Evolutionary conservation across 2,888 invertebrate species (phyloP), one percentile per base, ranked within the genome.

Genomic region (Dioctria rufipes): DNA sequence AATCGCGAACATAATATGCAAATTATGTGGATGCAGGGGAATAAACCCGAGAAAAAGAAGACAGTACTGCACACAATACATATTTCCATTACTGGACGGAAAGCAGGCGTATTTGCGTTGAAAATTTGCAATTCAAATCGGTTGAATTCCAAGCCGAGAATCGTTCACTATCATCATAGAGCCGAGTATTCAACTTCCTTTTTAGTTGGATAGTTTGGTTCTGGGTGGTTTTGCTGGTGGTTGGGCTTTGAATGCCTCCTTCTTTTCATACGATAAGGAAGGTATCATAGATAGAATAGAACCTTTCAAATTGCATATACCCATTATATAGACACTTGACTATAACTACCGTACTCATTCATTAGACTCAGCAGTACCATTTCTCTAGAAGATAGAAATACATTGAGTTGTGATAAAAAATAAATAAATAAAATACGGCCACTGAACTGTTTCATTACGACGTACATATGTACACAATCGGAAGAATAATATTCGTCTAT

Each of bases 91-190:
- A 66, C 43, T 43, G 46, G 37, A 66, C 66, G 66, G 66, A 13
- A 66, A 66, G 13, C 66, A 9, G 61, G 66, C 66, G 66, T 43
- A 66, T 66, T 43, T 66, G 66, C 46, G 66, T n/a, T 43, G 6
- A 25, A 66, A 66, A 66, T 66, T 66, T 66, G 66, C 66, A 66
- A 66, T 66, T 66, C 66, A 66, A 66, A 66, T 66, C 46, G 43
- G 46, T 9, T 66, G 25, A 61, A 61, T 39, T 39, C 40, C 37
- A 37, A 61, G 46, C 43, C 42, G 25, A 25, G 66, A 66, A 66
- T 25, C 66, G 46, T 13, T 66, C 6, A 66, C 66, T 13, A 25
- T 25, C 25, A 25, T 25, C 25, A 25, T 25, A 42, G 43, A 61
- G 61, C 1, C 42, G 66, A 13, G 43, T 43, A 66, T 66, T 46